Evolutionary conservation across 2,888 invertebrate genomes (phyloP).

Genomic region (Dynastes grantii): DNA sequence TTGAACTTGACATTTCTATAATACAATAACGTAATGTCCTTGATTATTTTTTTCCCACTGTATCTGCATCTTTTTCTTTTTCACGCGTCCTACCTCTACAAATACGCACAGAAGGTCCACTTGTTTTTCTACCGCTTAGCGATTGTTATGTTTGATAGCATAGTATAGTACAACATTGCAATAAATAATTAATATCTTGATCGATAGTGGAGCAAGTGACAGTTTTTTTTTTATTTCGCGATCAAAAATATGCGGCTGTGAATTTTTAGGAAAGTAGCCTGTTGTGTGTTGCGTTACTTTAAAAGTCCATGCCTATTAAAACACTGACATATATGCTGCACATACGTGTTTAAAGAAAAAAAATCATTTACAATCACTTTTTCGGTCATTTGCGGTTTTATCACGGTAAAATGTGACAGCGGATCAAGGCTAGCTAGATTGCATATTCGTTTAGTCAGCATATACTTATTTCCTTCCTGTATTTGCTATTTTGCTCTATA

Average conservation of each 20-base stretch:
- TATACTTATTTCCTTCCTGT: conserved; percentile 31
- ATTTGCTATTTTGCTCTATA: neutral
- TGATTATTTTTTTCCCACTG: conserved; percentile 16
- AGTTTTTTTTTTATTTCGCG: conserved; percentile 3
- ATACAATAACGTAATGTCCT: conserved; percentile 18
- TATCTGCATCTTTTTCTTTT: neutral
- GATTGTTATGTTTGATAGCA: conserved; percentile 17
- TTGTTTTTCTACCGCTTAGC: conserved; percentile 12
- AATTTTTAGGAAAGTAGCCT: conserved; percentile 5
- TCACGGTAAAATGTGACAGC: neutral
- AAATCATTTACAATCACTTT: conserved; percentile 23
- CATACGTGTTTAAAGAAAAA: neutral
- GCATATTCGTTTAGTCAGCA: neutral
- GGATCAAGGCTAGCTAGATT: conserved; percentile 22
- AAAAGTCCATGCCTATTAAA: neutral
- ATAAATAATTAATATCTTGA: conserved; percentile 11
- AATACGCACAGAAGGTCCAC: conserved; percentile 19
- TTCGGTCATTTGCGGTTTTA: conserved; percentile 25
- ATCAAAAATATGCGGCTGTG: conserved; percentile 9
- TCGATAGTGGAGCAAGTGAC: neutral
- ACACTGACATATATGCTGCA: neutral
- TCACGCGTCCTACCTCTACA: neutral
- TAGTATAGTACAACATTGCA: conserved; percentile 2
- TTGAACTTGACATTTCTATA: conserved; percentile 9
- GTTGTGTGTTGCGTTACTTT: neutral